Evolutionary conservation across 2,113 vertebrate genomes (phyloP).

Genomic region (Phyllostomus discolor): DNA sequence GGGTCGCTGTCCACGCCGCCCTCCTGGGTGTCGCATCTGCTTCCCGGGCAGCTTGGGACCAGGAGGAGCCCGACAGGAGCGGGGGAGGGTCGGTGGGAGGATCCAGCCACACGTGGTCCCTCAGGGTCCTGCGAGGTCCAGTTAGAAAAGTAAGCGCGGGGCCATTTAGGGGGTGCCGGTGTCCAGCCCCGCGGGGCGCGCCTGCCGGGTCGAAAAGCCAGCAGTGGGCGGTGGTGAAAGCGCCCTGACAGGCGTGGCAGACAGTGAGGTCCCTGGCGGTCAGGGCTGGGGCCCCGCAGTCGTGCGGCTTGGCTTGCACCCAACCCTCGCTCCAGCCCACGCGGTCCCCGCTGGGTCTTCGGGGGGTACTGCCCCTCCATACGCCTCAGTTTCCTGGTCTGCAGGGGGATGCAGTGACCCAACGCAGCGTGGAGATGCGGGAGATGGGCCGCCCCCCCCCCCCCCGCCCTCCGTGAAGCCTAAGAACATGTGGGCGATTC

Average conservation of each 20-base stretch:
- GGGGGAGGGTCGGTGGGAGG: neutral
- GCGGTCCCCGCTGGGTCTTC: neutral
- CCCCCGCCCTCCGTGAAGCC: no score
- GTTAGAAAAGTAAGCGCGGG: accelerated
- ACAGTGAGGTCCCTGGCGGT: accelerated
- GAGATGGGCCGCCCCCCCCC: neutral
- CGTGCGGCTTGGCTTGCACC: no score
- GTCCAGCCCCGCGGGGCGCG: neutral
- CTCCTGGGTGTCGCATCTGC: neutral
- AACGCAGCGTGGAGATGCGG: neutral
- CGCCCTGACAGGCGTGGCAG: neutral
- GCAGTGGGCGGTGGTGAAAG: no score
- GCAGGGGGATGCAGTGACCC: neutral
- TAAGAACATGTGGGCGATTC: neutral
- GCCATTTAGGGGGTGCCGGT: no score
- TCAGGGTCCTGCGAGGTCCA: neutral
- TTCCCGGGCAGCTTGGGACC: no score
- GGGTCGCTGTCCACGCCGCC: neutral
- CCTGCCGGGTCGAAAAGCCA: no score
- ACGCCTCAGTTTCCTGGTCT: neutral
- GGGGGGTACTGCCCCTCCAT: accelerated
- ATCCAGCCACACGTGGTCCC: neutral
- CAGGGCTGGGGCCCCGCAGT: accelerated
- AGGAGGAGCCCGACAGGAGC: neutral
- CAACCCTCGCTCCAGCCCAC: accelerated